Evolutionary conservation across 2,113 vertebrate species (phyloP).

Genomic region (Brienomyrus longianalis): DNA sequence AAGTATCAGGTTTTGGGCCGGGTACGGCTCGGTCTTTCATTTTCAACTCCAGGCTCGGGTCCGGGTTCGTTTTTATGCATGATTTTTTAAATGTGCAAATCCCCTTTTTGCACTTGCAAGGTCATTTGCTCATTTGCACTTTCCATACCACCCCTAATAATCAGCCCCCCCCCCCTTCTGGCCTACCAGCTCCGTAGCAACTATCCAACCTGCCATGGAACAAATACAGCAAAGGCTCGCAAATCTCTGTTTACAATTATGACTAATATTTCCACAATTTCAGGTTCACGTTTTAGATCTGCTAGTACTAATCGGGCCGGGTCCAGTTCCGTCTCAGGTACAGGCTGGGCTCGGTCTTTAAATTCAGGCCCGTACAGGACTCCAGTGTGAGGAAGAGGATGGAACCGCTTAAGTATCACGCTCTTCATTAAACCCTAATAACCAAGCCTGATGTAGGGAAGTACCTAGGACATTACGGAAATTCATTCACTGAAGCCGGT

Average conservation of each 20-base stretch:
- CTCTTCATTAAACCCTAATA: neutral
- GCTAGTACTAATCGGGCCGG: neutral
- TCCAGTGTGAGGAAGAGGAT: neutral
- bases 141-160: neutral
- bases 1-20: neutral
- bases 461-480: neutral
- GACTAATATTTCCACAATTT: neutral
- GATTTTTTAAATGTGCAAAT: neutral
- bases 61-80: neutral
- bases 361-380: neutral
- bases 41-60: neutral
- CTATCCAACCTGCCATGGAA: neutral
- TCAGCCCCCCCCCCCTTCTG: neutral
- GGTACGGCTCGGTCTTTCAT: neutral
- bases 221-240: neutral
- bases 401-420: neutral
- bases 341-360: neutral
- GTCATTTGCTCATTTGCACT: too few relatives aligned
- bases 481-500: neutral
- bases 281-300: neutral
- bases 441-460: neutral
- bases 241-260: neutral
- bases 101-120: neutral
- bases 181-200: neutral
- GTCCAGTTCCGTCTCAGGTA: neutral